These are phyloP conservation scores for Prosapia bicincta DNA, from an alignment of 2,888 invertebrate genomes.

Conservation along the genomic window DNA sequence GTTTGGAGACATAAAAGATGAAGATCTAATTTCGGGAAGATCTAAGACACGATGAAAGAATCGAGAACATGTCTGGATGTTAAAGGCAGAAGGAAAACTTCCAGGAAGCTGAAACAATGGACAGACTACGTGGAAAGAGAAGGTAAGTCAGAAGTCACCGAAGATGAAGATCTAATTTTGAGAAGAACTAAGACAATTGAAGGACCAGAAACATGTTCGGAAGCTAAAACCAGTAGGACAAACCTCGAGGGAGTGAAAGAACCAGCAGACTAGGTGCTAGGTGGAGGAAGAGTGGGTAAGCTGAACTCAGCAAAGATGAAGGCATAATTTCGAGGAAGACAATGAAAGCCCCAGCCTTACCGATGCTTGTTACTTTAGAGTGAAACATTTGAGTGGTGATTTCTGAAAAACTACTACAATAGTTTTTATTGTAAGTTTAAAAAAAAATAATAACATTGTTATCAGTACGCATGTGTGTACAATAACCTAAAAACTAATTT, in stretches of 20 bases:
- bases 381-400: too few relatives aligned
- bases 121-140: not conserved
- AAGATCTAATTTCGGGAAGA: too few relatives aligned
- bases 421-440: too few relatives aligned
- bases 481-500: too few relatives aligned
- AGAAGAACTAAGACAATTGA: not conserved
- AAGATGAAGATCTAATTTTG: not conserved
- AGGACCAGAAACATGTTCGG: not conserved
- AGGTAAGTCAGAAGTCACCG: not conserved
- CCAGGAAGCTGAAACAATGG: not conserved
- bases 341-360: too few relatives aligned
- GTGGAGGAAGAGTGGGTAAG: not conserved
- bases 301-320: not conserved
- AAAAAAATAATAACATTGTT: too few relatives aligned
- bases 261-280: not conserved
- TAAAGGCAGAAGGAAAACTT: slow-evolving; percentile 1
- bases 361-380: too few relatives aligned
- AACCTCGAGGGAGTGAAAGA: not conserved
- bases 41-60: not conserved
- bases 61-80: not conserved
- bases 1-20: slow-evolving; percentile 7
- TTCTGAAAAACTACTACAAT: too few relatives aligned
- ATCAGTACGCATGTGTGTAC: too few relatives aligned
- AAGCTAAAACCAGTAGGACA: not conserved
- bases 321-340: not conserved